Evolutionary conservation across 2,797 vertebrate genomes (phyloP), one percentile per base, ranked within the genome.

Genomic region (Leptoclinus maculatus): DNA sequence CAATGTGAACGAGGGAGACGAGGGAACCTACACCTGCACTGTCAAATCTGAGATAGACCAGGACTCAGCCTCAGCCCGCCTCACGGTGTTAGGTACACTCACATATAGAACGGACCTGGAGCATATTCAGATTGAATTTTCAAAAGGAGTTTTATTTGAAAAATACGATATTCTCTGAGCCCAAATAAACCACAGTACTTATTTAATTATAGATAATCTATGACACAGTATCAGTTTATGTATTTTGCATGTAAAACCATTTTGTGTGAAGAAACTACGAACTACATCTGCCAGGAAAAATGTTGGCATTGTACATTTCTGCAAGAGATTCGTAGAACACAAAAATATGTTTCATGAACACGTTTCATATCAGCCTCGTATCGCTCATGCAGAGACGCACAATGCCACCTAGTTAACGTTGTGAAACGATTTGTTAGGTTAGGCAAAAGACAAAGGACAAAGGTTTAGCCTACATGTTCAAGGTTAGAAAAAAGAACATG

Each of bases 1-100:
- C 0, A 97, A 96, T 0, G 95, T 98, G 86, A 92, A 96, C 0
- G 96, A 98, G 81, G 95, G 95, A 32, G 97, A 99, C 71, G 96
- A 97, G 85, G 98, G 98, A n/a, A 95, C 91, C 0, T 99, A 99
- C 88, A 97, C 95, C 0, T 99, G 98, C 11, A 76, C 95, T 0
- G 97, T 95, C 32, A 96, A 92, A 90, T 97, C 98, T 0, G 97
- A 98, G 77, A 96, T 99, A 80, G 98, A 99, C 92, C 95, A 95
- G 84, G 97, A 98, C 88, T 94, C 92, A 0, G 96, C 97, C 47
- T 98, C 97, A 58, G 97, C 97, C 4, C 95, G 95, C 75, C 97
- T 99, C 89, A 98, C 95, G 0, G 97, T 99, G 51, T 93, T 97
- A 89, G 97, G 98, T 99, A 92, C 82, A 78, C 76, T 38, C 64